phyloP scores from a whole-genome alignment of 1,140 invertebrate genomes.

The Gonioctena quinquepunctata region DNA sequence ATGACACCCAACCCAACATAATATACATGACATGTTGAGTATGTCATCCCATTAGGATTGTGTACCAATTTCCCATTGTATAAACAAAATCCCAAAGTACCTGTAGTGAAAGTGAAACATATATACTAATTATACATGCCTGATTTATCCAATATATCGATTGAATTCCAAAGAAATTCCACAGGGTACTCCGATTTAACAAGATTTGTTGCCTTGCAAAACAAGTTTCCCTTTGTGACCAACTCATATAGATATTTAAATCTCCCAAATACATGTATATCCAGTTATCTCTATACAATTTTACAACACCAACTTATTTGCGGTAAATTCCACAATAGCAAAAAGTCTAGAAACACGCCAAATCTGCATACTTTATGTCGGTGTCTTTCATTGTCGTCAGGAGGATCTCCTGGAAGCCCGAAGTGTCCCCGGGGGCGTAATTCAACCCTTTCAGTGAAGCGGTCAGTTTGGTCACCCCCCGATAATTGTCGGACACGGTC shows the following conservation, averaged over 20 bases:
- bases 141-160: too few relatives aligned
- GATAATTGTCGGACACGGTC: conserved; percentile 34
- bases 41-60: too few relatives aligned
- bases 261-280: background rate
- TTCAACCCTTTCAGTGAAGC: conserved; percentile 28
- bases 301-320: conserved; percentile 3
- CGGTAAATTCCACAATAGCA: background rate
- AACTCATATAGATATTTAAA: too few relatives aligned
- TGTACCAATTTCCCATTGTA: too few relatives aligned
- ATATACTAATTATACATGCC: too few relatives aligned
- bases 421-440: conserved; percentile 11
- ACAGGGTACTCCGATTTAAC: too few relatives aligned
- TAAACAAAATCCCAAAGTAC: too few relatives aligned
- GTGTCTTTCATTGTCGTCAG: background rate
- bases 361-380: background rate
- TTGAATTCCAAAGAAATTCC: too few relatives aligned
- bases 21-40: too few relatives aligned
- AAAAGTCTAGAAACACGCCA: background rate
- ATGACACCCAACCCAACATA: too few relatives aligned
- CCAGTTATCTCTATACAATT: background rate
- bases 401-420: conserved; percentile 2
- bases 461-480: conserved; percentile 35
- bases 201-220: too few relatives aligned
- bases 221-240: background rate
- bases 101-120: too few relatives aligned